A percentile compares a stretch with the other conserved stretches of the same genome.
phyloP scores from a whole-genome alignment of 2,113 vertebrate genomes.

The Notiomystis cincta region DNA sequence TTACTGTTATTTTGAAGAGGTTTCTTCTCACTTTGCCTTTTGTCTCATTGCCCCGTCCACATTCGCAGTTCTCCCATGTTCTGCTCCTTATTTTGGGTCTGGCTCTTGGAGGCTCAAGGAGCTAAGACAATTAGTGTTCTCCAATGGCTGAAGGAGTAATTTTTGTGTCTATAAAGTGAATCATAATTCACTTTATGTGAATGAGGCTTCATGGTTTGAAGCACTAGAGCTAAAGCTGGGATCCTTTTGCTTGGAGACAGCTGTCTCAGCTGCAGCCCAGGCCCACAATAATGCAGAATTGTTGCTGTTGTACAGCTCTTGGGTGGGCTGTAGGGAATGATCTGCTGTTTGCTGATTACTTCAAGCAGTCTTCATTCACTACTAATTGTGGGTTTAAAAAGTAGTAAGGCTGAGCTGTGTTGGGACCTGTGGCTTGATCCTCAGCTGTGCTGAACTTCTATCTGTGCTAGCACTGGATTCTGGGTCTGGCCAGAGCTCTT shows the following conservation, averaged over 20 bases:
- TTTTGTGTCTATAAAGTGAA: neutral
- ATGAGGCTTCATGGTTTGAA: neutral
- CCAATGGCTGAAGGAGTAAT: neutral
- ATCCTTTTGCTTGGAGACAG: neutral
- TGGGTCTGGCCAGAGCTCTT: neutral
- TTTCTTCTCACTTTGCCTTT: neutral
- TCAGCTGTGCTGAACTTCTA: neutral
- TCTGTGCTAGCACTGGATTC: neutral
- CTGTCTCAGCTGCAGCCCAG: neutral
- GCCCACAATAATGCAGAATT: neutral
- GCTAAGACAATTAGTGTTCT: neutral
- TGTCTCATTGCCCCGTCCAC: neutral
- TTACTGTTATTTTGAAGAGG: neutral
- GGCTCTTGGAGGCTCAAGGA: neutral
- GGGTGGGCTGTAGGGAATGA: neutral
- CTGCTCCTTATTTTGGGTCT: neutral
- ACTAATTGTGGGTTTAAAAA: neutral
- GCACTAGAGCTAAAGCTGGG: neutral
- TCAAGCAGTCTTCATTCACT: neutral
- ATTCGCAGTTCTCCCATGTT: neutral
- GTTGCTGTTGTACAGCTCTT: neutral
- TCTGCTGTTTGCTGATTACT: neutral
- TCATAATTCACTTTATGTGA: too few species aligned
- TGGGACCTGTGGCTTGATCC: neutral
- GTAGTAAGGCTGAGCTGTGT: neutral